Evolutionary conservation across 2,113 vertebrate species (phyloP).

Genomic region (Atherinomorus stipes): DNA sequence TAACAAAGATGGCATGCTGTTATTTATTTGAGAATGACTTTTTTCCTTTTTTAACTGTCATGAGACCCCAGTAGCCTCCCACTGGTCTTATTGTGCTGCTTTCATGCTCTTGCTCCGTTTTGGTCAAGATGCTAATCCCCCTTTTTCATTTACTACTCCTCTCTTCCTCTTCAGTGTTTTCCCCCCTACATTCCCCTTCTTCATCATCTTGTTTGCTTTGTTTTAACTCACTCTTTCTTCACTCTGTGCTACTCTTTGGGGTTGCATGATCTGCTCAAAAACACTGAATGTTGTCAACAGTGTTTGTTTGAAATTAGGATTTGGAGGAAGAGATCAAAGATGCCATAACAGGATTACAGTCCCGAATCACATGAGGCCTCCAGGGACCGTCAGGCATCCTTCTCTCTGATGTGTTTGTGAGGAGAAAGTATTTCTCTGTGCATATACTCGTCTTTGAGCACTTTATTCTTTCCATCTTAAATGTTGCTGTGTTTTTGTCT

Average conservation of each 20-base stretch:
- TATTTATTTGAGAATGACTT: constrained; percentile 34
- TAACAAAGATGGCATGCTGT: constrained; percentile 40
- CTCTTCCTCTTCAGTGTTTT: constrained; percentile 5
- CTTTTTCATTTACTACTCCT: constrained; percentile 40
- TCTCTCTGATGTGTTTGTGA: constrained; percentile 70
- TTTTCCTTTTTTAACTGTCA: constrained; percentile 49
- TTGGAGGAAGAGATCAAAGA: constrained; percentile 80
- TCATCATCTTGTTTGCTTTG: constrained; percentile 5
- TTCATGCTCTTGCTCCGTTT: constrained; percentile 13
- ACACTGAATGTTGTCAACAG: constrained; percentile 70
- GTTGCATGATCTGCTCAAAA: constrained; percentile 65
- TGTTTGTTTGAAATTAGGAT: constrained; percentile 81
- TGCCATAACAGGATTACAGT: constrained; percentile 81
- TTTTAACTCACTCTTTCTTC: neutral
- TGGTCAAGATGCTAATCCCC: constrained; percentile 51
- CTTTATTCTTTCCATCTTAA: constrained; percentile 49
- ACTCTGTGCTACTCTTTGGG: constrained; percentile 9
- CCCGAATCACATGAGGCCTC: constrained; percentile 66
- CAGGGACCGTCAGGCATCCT: constrained; percentile 64
- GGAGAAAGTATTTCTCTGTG: constrained; percentile 65
- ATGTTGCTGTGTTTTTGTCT: constrained; percentile 13
- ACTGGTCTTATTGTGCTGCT: constrained; percentile 34
- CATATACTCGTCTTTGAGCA: constrained; percentile 51
- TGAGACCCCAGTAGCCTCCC: constrained; percentile 32
- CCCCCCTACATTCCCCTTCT: constrained; percentile 1